Evolutionary conservation across 2,113 vertebrate genomes (phyloP).

Genomic region (Dromiciops gliroides): DNA sequence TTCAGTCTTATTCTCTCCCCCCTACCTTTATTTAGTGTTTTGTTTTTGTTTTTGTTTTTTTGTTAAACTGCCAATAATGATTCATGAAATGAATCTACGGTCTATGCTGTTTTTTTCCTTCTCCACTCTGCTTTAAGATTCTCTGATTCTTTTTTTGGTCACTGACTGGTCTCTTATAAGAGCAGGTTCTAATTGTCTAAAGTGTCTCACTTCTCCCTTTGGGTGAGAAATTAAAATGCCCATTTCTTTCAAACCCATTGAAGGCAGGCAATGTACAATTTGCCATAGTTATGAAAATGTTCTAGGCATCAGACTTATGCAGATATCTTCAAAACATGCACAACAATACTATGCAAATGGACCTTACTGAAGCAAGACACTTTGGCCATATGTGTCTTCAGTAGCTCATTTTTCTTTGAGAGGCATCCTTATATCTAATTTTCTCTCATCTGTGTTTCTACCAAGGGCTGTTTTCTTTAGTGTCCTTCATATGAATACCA

Average conservation of each 20-base stretch:
- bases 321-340: neutral
- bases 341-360: neutral
- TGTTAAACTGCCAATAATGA: neutral
- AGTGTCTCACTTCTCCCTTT: neutral
- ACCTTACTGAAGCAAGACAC: neutral
- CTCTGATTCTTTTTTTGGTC: neutral
- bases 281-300: neutral
- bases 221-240: neutral
- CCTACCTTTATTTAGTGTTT: neutral
- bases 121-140: neutral
- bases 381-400: neutral
- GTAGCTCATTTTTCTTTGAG: neutral
- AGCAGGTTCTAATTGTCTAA: neutral
- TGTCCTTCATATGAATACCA: neutral
- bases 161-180: neutral
- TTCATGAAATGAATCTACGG: neutral
- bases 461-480: neutral
- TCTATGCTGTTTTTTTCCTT: neutral
- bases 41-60: neutral
- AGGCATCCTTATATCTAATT: neutral
- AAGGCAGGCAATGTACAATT: neutral
- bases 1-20: neutral
- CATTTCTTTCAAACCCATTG: neutral
- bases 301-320: neutral
- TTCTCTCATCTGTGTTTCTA: neutral